Base-by-base conservation (phyloP, 2,113 vertebrate species). In the Larimichthys polyactis region DNA sequence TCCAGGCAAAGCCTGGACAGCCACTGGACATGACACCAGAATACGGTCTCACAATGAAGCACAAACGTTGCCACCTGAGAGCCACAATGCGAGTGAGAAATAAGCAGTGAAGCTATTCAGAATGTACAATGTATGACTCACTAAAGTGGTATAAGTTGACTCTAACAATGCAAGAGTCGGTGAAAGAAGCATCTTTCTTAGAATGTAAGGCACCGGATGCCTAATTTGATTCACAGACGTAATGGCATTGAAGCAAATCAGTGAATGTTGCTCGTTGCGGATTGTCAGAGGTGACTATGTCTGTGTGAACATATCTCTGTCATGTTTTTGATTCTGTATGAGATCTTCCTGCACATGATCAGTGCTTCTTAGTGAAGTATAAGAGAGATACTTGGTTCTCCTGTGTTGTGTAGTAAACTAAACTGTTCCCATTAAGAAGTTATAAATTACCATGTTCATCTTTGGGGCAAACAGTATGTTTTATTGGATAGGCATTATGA, bases 21-120 rank as follows among this genome's bases (percentile, higher is more conserved):
- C 78, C 40, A 1, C 93, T 96, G 79, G 97, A 99, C 86, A 44
- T 95, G 94, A 98, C 97, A 0, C 97, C 98, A 0, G 90, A 95
- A 64, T 98, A 98, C 0, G 97, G 97, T 0, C 94, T 99, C 74
- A 96, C 95, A 11, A 97, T 99, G 96, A 99, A 97, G 77, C 95
- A 96, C 78, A 94, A 97, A 74, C 95, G 84, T 64, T 98, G 96
- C 0, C 52, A 96, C 0, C 92, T 99, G 71, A 95, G 86, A 79
- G 91, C 92, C 12, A 89, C 44, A 14, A 57, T 87, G 22, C 92
- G 97, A 2, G 58, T 71, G 0, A 87, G 36, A 29, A 52, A 57
- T 27, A 69, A 82, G 44, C 19, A 87, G 58, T 94, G 87, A 94
- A 52, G 57, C 48, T 66, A 36, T 43, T 55, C 36, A 9, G 55